Evolutionary conservation across 2,113 vertebrate species (phyloP).

Genomic region (Seriola quinqueradiata): DNA sequence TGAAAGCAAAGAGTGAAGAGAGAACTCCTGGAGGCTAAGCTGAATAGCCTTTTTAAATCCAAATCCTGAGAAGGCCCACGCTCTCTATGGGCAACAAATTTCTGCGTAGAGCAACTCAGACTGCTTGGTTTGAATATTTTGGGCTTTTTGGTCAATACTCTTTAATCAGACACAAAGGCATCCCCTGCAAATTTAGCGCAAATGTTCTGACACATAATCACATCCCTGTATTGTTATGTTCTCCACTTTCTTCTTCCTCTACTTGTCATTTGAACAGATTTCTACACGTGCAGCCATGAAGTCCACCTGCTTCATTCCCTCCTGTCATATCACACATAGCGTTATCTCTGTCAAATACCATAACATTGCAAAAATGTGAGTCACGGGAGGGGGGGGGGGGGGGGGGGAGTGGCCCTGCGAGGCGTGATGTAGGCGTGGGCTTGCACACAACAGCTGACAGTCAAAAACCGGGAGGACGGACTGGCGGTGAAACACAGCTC

Average conservation of each 20-base stretch:
- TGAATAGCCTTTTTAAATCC: conserved; percentile 59
- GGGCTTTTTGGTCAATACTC: conserved; percentile 11
- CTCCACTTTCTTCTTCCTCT: background rate
- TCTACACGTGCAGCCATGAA: background rate
- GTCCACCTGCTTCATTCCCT: conserved; percentile 14
- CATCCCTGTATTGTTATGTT: too few relatives aligned
- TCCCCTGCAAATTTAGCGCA: background rate
- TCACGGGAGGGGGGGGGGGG: conserved; percentile 50
- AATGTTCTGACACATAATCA: background rate
- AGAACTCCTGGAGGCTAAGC: conserved; percentile 59
- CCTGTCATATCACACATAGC: background rate
- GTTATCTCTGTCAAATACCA: conserved; percentile 26
- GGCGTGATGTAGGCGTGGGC: conserved; percentile 57
- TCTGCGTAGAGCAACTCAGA: background rate
- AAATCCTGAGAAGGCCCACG: conserved; percentile 40
- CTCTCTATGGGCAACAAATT: conserved; percentile 47
- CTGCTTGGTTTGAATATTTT: conserved; percentile 31
- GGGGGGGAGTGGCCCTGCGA: conserved; percentile 50
- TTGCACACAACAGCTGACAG: conserved; percentile 52
- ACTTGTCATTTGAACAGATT: background rate
- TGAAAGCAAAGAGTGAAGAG: conserved; percentile 47
- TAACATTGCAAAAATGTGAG: conserved; percentile 48
- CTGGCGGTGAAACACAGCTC: conserved; percentile 21
- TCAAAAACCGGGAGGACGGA: conserved; percentile 35
- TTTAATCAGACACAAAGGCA: background rate